Evolutionary conservation across 2,797 vertebrate species (phyloP).

Genomic region (Erpetoichthys calabaricus): DNA sequence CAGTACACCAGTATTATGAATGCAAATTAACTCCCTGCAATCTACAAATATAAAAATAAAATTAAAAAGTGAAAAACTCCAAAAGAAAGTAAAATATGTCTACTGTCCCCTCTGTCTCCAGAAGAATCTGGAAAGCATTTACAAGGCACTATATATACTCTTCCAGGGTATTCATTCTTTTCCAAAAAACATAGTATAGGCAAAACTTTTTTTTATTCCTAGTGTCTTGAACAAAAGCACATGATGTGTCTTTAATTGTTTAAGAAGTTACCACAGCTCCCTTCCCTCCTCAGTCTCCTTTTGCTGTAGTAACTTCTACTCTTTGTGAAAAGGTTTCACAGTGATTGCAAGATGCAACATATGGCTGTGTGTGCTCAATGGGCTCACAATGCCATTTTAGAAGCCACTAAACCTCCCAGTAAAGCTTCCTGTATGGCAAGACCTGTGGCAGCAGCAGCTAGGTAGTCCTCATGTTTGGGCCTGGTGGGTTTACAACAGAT

Average conservation of each 20-base stretch:
- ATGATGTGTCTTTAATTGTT: slow-evolving; percentile 37
- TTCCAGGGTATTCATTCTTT: slow-evolving; percentile 45
- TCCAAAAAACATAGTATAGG: slow-evolving; percentile 41
- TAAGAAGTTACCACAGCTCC: slow-evolving; percentile 18
- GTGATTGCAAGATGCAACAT: slow-evolving; percentile 43
- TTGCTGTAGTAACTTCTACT: slow-evolving; percentile 18
- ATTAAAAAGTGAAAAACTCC: slow-evolving; percentile 30
- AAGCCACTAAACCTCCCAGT: slow-evolving; percentile 21
- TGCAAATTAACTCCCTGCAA: slow-evolving; percentile 34
- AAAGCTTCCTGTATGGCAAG: slow-evolving; percentile 29
- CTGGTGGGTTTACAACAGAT: slow-evolving; percentile 32
- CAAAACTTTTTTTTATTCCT: slow-evolving; percentile 18
- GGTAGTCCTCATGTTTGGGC: slow-evolving; percentile 54
- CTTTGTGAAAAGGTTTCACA: slow-evolving; percentile 51
- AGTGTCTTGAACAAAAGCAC: slow-evolving; percentile 29
- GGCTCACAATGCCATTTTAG: slow-evolving; percentile 33
- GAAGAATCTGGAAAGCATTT: slow-evolving; percentile 48
- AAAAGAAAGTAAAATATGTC: slow-evolving; percentile 35
- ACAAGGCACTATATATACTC: slow-evolving; percentile 78
- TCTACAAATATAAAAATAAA: slow-evolving; percentile 26
- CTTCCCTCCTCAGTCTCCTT: slow-evolving; percentile 20
- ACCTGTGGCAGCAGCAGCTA: slow-evolving; percentile 42
- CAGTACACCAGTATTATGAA: slow-evolving; percentile 49
- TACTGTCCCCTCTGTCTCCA: slow-evolving; percentile 50
- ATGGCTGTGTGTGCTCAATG: slow-evolving; percentile 34